Evolutionary conservation across 2,113 vertebrate species (phyloP), one percentile per base, ranked within the genome.

Genomic region (Raja brachyura): DNA sequence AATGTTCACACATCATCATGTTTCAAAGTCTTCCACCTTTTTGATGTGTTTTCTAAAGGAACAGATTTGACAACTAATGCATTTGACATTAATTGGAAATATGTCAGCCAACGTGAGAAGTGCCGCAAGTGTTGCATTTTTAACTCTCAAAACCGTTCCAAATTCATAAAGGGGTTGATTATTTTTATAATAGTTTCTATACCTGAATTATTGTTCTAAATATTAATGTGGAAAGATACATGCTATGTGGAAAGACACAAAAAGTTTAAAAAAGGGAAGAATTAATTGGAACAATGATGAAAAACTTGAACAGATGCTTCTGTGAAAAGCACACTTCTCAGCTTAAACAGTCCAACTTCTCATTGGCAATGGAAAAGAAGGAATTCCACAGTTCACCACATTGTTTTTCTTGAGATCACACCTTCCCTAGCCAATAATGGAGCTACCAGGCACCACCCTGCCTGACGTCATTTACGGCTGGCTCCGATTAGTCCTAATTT

Each of bases 1-100:
- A 31, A 48, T 92, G 73, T 92, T 92, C 90, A 74, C 90, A 73
- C 90, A 66, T 88, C 33, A 92, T 92, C 33, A 54, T 92, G 18
- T 92, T 92, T 92, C 68, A 4, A 92, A 90, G 31, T 33, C 54
- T 73, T 92, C 9, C 25, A 70, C 66, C 31, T 90, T 70, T 70
- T 90, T 90, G 39, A 73, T 39, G 33, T 73, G 1, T 74, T 48
- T 79, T 54, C 20, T 22, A 92, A 73, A 92, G 68, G 68, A 48
- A 92, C 66, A 73, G 54, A 48, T 73, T 10, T 74, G 66, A 92
- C 33, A 92, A 14, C 54, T 22, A 73, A 7, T 92, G 20, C 22
- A 48, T 54, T 54, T 70, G 48, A 92, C 33, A 70, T 68, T 39
- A 92, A 70, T 73, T 22, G 6, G 39, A 73, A 92, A 28, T 68